These are phyloP conservation scores for Neogale vison DNA, from an alignment of 2,113 vertebrate genomes.

Conservation along the genomic window DNA sequence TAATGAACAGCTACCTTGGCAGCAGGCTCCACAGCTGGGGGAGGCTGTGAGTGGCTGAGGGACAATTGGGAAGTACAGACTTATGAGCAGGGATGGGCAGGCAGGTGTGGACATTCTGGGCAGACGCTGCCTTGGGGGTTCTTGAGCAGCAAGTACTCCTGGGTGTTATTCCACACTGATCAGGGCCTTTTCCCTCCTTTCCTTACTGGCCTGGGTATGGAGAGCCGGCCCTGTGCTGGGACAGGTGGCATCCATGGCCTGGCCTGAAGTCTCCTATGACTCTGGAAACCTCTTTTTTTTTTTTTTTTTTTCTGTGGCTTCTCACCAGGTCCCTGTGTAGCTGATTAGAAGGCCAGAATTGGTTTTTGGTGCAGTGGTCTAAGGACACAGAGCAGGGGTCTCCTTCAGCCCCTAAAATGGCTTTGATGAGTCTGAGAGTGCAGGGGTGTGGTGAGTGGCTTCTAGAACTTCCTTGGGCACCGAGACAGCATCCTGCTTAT, in stretches of 20 bases:
- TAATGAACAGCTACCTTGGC: neutral
- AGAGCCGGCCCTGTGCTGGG: neutral
- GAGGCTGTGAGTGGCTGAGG: rapidly evolving
- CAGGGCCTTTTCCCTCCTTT: no score
- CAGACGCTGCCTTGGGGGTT: neutral
- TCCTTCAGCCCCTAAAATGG: neutral
- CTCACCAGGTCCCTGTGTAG: neutral
- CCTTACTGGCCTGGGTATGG: neutral
- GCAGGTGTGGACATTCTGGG: neutral
- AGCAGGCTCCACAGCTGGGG: neutral
- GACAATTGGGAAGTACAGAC: neutral
- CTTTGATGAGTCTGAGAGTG: neutral
- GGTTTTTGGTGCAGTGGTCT: neutral
- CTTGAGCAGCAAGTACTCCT: neutral
- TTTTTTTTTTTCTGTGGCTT: neutral
- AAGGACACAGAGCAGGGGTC: neutral
- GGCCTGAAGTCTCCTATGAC: neutral
- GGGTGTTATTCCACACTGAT: neutral
- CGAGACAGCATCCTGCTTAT: rapidly evolving
- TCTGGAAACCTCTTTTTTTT: neutral
- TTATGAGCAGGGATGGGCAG: rapidly evolving
- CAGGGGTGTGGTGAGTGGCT: neutral
- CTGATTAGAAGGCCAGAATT: no score
- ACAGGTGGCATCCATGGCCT: neutral
- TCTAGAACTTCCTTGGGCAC: neutral